Conservation (phyloP, 2,888 invertebrate genomes). For the Drosophila suboccidentalis region DNA sequence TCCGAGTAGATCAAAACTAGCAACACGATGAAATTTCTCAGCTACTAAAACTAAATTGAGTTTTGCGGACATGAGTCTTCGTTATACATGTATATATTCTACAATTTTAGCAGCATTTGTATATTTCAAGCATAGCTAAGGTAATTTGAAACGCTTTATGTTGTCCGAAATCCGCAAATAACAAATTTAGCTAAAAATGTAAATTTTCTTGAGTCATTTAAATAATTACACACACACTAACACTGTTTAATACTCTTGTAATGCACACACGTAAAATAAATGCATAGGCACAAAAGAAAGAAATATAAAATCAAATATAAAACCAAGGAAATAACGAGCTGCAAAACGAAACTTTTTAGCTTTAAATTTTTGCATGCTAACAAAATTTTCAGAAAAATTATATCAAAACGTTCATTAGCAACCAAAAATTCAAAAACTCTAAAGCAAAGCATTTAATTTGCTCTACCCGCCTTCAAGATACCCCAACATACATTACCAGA, state of each 20-base stretch:
- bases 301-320: constrained; percentile 22
- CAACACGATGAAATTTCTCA: background rate
- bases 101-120: background rate
- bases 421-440: constrained; percentile 18
- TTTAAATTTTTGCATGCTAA: too few relatives aligned
- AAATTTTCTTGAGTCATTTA: constrained; percentile 49
- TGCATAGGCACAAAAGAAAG: constrained; percentile 31
- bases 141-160: constrained; percentile 10
- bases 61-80: background rate
- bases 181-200: constrained; percentile 51
- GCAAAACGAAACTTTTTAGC: constrained; percentile 53
- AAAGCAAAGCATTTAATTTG: background rate
- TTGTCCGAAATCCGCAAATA: constrained; percentile 41
- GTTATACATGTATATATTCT: background rate
- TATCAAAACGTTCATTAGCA: constrained; percentile 46
- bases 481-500: background rate
- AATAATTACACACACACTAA: constrained; percentile 13
- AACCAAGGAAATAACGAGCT: constrained; percentile 13
- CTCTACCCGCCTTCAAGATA: background rate
- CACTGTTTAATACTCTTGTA: constrained; percentile 7
- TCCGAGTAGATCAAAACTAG: constrained; percentile 1
- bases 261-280: constrained; percentile 7
- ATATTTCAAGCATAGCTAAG: background rate
- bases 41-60: too few relatives aligned
- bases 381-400: constrained; percentile 79